Base-by-base conservation (phyloP, 2,113 vertebrate species). In the Anser brachyrhynchus region DNA sequence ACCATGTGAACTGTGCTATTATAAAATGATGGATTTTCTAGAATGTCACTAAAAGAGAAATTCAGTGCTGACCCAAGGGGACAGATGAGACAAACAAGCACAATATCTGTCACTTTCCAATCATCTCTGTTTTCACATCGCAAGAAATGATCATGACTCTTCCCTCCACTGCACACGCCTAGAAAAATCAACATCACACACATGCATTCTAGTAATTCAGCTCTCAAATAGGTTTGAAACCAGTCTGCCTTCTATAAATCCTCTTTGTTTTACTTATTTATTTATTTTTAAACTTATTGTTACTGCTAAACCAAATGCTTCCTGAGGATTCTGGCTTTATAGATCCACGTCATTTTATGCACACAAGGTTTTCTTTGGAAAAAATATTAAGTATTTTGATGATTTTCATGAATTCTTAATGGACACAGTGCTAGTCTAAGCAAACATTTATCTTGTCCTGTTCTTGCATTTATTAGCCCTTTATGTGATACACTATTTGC, bases 1-100 rank as follows among this genome's bases (percentile, higher is more conserved):
- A 44, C 89, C 12, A 46, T 44, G 49, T 62, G 67, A 94, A 58
- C 19, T 69, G 28, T 16, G 67, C 14, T 74, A 25, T 93, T 66
- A 79, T 82, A 73, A 95, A 94, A 84, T 61, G 31, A 87, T 57
- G 31, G 43, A 90, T 94, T 95, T 96, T 93, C 64, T 81, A 26
- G 46, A 90, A 79, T 23, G 12, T 14, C 66, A 44, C 43, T 75
- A 85, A 93, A 90, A 84, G 35, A 89, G 52, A 90, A 95, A 79
- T 80, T 90, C 85, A 83, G 33, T 26, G 31, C 11, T 70, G 28
- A 88, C 80, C 59, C 54, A 83, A 67, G 57, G 65, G 52, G 35
- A 93, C 62, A 92, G n/a, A 78, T 69, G 54, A 81, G 31, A 44
- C 28, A 96, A 96, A 73, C 5, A 59, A 61, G 15, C 66, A 83